Percentiles rank a stretch among this genome's conserved stretches.
phyloP scores from a whole-genome alignment of 2,113 vertebrate genomes.

The Cyprinodon brontotheroides region DNA sequence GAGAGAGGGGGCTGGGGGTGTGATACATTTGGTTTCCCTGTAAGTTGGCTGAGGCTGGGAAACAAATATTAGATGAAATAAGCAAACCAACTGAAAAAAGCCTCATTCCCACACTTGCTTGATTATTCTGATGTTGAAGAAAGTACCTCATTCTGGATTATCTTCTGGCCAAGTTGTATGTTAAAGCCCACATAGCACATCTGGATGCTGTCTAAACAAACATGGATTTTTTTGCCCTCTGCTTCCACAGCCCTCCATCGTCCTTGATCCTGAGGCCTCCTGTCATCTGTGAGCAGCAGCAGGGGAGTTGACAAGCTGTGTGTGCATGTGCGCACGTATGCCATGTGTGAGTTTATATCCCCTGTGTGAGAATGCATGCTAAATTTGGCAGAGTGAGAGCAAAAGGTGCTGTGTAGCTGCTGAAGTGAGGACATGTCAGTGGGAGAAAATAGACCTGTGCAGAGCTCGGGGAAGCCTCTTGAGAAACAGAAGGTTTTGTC shows the following conservation, averaged over 20 bases:
- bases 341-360: neutral
- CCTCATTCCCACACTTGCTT: neutral
- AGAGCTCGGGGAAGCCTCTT: constrained; percentile 14
- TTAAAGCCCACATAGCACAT: constrained; percentile 41
- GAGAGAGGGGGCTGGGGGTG: neutral
- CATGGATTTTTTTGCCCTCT: constrained; percentile 37
- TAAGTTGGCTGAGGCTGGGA: neutral
- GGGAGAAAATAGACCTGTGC: constrained; percentile 41
- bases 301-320: constrained; percentile 34
- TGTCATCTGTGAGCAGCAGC: constrained; percentile 48
- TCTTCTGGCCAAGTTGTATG: neutral
- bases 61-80: neutral
- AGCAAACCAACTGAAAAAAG: neutral
- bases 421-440: constrained; percentile 49
- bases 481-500: constrained; percentile 39
- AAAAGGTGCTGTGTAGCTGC: constrained; percentile 38
- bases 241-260: constrained; percentile 34
- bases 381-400: constrained; percentile 39
- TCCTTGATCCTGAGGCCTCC: constrained; percentile 47
- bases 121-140: neutral
- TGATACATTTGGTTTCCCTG: constrained; percentile 1
- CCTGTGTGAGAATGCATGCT: constrained; percentile 14
- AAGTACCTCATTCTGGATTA: neutral
- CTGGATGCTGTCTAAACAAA: constrained; percentile 63
- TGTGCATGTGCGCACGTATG: neutral